Base-by-base conservation (phyloP, 2,888 invertebrate genomes). In the Dendrolimus pini region DNA sequence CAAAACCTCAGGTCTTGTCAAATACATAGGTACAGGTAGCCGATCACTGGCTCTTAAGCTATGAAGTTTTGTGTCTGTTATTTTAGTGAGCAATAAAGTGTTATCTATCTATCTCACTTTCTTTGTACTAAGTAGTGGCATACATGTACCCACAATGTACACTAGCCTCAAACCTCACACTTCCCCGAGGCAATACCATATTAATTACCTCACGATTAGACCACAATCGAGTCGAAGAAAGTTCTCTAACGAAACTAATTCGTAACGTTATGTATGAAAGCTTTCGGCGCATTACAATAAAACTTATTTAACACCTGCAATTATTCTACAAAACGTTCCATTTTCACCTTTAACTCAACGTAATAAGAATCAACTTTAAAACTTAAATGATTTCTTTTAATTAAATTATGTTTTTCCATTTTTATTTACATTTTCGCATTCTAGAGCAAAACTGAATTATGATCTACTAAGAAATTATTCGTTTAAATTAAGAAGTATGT, bases 221-320 rank as follows among this genome's bases (percentile, higher is more conserved):
- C 71, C 72, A 80, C 77, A 80, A 80, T 77, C 69, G 74, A 65
- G 41, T 30, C 66, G 75, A 84, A 82, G 86, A 86, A 86, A 86
- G 87, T 84, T 68, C 68, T 67, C 71, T 71, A 65, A 83, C 82
- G 77, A 80, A 74, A 75, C 70, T 68, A 69, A 74, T 75, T 74
- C 74, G 77, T 80, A 75, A 82, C 72, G 71, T 83, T 82, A 83
- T 83, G 79, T 80, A 55, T 60, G 56, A 55, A 56, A 47, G 47
- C 47, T 47, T 47, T 47, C 47, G 12, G 47, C 9, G 9, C 47
- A 47, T 47, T 47, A 47, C 47, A 47, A 47, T 47, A 47, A 47
- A 47, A 47, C 47, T 47, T 47, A 47, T 47, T 47, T 12, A 47
- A 47, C 47, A 47, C 12, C 47, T 47, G 12, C 12, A 47, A 47